Evolutionary conservation across 2,113 vertebrate genomes (phyloP).

Genomic region (Pachypanchax playfairii): DNA sequence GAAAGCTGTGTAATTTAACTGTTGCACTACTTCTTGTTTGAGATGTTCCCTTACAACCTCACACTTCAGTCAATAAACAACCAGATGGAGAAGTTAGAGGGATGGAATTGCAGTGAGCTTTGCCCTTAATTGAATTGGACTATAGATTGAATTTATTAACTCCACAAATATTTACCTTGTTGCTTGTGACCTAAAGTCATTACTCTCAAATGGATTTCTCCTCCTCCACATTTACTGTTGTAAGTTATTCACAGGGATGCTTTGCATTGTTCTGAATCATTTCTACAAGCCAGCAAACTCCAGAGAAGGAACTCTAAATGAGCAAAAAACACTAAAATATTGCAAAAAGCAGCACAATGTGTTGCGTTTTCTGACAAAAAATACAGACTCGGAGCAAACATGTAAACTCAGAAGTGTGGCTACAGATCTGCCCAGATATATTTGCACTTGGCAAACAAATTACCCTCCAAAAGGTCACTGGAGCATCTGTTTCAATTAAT

Average conservation of each 20-base stretch:
- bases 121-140: slow-evolving; percentile 65
- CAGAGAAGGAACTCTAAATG: slow-evolving; percentile 24
- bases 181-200: slow-evolving; percentile 68
- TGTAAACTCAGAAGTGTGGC: slow-evolving; percentile 45
- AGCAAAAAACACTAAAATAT: slow-evolving; percentile 14
- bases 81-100: slow-evolving; percentile 9
- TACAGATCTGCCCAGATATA: slow-evolving; percentile 18
- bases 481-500: slow-evolving; percentile 1
- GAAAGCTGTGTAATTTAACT: neutral
- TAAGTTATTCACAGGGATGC: slow-evolving; percentile 67
- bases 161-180: slow-evolving; percentile 75
- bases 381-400: slow-evolving; percentile 10
- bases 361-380: slow-evolving; percentile 43
- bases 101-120: slow-evolving; percentile 7
- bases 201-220: slow-evolving; percentile 78
- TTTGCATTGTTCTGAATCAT: slow-evolving; percentile 81
- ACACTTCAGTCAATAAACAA: slow-evolving; percentile 34
- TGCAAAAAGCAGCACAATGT: neutral
- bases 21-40: slow-evolving; percentile 16
- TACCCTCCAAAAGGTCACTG: slow-evolving; percentile 25
- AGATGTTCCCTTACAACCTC: slow-evolving; percentile 16
- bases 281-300: slow-evolving; percentile 59
- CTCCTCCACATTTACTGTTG: slow-evolving; percentile 56
- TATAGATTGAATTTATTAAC: slow-evolving; percentile 72
- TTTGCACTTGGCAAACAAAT: slow-evolving; percentile 25